Percentiles rank a stretch among this genome's conserved stretches.
Conservation (phyloP, 1,140 invertebrate species). For the Pogonus chalceus region DNA sequence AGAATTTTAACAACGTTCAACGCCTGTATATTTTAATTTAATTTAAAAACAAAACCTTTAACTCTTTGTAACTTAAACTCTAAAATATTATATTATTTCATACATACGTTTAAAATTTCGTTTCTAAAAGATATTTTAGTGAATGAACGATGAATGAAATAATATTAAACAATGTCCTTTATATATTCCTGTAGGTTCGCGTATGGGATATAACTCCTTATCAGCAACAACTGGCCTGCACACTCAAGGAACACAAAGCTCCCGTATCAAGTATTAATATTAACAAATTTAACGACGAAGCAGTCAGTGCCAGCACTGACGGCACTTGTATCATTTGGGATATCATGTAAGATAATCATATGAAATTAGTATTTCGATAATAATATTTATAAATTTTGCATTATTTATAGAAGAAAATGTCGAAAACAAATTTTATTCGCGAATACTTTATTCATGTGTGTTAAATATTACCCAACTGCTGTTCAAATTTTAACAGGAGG, state of each 20-base stretch:
- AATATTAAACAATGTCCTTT: too few relatives aligned
- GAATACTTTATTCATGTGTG: conserved; percentile 80
- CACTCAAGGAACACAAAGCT: conserved; percentile 83
- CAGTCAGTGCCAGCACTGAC: conserved; percentile 78
- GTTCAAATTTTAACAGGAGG: conserved; percentile 80
- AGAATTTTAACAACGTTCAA: too few relatives aligned
- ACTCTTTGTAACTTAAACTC: too few relatives aligned
- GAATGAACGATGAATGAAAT: too few relatives aligned
- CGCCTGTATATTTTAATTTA: too few relatives aligned
- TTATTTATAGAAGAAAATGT: conserved; percentile 44
- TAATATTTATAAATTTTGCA: background rate
- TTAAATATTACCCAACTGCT: conserved; percentile 64
- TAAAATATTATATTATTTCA: too few relatives aligned
- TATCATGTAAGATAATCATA: conserved; percentile 44
- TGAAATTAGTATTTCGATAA: background rate
- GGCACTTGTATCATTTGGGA: conserved; percentile 90
- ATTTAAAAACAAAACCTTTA: too few relatives aligned
- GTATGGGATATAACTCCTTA: conserved; percentile 60
- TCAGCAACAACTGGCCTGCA: conserved; percentile 50
- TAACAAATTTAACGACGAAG: conserved; percentile 61
- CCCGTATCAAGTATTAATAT: conserved; percentile 73
- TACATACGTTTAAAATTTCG: too few relatives aligned
- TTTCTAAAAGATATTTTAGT: too few relatives aligned
- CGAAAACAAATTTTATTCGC: conserved; percentile 75
- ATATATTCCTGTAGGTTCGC: too few relatives aligned